Conservation (phyloP, 2,797 vertebrate species). For the Anolis apletophallus region DNA sequence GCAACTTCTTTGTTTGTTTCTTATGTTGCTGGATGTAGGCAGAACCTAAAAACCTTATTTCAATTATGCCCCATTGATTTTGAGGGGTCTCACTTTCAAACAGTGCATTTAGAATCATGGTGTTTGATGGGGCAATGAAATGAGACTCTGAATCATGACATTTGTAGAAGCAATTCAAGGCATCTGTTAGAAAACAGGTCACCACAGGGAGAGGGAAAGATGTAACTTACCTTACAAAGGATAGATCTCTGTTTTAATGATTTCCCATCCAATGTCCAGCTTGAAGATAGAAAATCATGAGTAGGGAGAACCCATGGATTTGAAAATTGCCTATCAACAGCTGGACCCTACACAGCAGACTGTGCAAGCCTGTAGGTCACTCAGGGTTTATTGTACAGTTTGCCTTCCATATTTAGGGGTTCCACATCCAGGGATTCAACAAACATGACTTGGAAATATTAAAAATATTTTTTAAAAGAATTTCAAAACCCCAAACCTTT, state of each 20-base stretch:
- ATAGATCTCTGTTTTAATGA: neutral
- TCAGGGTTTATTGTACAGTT: no score
- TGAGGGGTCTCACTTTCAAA: neutral
- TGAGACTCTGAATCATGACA: neutral
- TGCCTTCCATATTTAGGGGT: no score
- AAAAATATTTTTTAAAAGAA: no score
- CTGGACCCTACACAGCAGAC: neutral
- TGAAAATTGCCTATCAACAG: neutral
- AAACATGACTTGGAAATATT: no score
- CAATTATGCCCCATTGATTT: constrained; percentile 19
- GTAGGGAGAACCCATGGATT: neutral
- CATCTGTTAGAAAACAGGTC: neutral
- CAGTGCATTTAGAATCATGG: neutral
- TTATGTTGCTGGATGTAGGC: neutral
- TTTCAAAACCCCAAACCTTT: no score
- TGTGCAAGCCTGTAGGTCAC: neutral
- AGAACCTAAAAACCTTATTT: neutral
- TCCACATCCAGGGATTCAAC: no score
- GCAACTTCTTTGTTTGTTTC: constrained; percentile 17
- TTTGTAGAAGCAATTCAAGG: neutral
- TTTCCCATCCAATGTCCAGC: neutral
- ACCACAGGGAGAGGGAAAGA: no score
- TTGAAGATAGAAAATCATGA: neutral
- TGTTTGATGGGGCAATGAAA: neutral
- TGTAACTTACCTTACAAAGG: neutral